phyloP scores from a whole-genome alignment of 1,140 invertebrate genomes.

The Scaptomyza montana region DNA sequence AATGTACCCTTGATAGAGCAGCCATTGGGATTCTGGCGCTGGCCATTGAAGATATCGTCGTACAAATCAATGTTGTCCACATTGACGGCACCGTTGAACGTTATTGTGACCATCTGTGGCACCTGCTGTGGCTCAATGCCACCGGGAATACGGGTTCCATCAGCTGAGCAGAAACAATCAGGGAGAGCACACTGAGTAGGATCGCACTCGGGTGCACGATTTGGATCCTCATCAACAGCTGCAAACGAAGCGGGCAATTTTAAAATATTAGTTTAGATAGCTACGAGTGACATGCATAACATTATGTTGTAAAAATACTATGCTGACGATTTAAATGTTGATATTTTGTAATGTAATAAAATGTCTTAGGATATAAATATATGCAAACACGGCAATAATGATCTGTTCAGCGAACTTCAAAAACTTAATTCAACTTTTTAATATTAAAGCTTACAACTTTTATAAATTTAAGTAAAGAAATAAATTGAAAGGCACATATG shows the following conservation, averaged over 20 bases:
- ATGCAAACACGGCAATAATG: too few relatives aligned
- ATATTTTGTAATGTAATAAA: too few relatives aligned
- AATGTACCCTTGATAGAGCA: constrained; percentile 97
- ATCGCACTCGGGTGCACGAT: constrained; percentile 95
- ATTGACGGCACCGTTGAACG: constrained; percentile 97
- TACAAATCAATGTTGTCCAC: constrained; percentile 96
- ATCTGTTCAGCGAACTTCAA: too few relatives aligned
- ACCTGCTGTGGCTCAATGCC: constrained; percentile 92
- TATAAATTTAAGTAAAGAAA: too few relatives aligned
- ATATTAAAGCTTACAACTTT: too few relatives aligned
- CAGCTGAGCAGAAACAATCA: constrained; percentile 97
- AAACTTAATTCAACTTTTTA: too few relatives aligned
- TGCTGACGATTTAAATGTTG: too few relatives aligned
- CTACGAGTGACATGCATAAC: too few relatives aligned
- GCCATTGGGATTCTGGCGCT: constrained; percentile 94
- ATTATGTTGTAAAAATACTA: too few relatives aligned
- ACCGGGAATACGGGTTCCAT: constrained; percentile 95
- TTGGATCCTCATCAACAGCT: constrained; percentile 95
- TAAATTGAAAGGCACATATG: too few relatives aligned
- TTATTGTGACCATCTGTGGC: constrained; percentile 97
- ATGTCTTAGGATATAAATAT: too few relatives aligned
- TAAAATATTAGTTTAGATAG: too few relatives aligned
- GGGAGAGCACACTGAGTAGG: constrained; percentile 93
- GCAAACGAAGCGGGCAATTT: constrained; percentile 43
- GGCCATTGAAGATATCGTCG: constrained; percentile 94